Evolutionary conservation across 2,888 invertebrate genomes (phyloP).

Genomic region (Folsomia candida): DNA sequence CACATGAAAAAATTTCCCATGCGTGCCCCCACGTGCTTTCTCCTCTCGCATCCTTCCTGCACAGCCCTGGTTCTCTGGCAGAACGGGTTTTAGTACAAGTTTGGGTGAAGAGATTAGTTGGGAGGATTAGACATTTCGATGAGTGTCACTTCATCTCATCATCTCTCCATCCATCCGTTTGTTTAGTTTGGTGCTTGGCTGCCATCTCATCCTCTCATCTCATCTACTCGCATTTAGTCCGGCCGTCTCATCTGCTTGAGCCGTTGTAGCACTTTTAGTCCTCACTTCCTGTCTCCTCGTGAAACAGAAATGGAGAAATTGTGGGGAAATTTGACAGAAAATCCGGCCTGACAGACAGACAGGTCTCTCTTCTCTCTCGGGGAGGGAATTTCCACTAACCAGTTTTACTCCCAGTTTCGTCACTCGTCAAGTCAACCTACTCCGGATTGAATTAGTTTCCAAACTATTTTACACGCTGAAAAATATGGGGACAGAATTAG

Average conservation of each 20-base stretch:
- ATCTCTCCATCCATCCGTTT: not conserved
- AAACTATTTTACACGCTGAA: not conserved
- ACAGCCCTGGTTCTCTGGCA: too few species aligned
- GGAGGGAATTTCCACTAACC: not conserved
- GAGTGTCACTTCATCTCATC: conserved; percentile 3
- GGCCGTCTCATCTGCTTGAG: too few species aligned
- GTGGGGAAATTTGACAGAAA: not conserved
- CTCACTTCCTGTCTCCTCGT: not conserved
- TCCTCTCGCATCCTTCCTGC: too few species aligned
- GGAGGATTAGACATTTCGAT: conserved; percentile 11
- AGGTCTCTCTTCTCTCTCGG: too few species aligned
- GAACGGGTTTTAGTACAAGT: not conserved
- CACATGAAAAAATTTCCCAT: too few species aligned
- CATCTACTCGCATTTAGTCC: too few species aligned
- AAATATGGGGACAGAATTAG: not conserved
- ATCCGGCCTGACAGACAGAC: not conserved
- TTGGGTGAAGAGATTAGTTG: not conserved
- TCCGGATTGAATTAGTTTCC: not conserved
- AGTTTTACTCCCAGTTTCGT: not conserved
- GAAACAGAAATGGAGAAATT: not conserved
- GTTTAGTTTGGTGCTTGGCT: not conserved
- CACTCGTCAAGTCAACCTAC: not conserved
- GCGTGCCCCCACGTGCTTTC: too few species aligned
- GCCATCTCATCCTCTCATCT: not conserved
- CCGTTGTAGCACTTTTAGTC: too few species aligned